Conservation (phyloP, 2,888 invertebrate species). For the Lottia gigantea region DNA sequence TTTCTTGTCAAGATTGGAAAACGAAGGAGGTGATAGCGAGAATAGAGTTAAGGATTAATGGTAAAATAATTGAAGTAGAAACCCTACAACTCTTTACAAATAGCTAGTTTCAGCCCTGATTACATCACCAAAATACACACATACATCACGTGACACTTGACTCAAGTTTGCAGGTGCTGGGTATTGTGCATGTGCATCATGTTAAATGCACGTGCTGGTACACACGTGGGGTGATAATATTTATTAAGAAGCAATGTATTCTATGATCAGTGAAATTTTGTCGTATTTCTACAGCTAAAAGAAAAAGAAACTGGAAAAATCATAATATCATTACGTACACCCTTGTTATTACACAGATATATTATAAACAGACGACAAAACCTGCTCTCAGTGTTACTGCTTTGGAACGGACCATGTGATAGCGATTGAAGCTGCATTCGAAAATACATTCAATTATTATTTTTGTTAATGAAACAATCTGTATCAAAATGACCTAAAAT, state of each 20-base stretch:
- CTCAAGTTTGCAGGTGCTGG: conserved; percentile 8
- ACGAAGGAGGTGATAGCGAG: background rate
- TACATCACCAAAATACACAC: conserved; percentile 1
- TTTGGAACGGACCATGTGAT: too few relatives aligned
- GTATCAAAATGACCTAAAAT: too few relatives aligned
- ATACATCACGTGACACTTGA: background rate
- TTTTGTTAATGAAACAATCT: too few relatives aligned
- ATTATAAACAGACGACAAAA: too few relatives aligned
- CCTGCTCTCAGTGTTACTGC: too few relatives aligned
- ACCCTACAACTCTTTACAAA: background rate
- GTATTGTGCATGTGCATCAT: background rate
- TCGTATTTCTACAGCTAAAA: too few relatives aligned
- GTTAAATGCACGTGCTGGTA: background rate
- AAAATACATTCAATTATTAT: too few relatives aligned
- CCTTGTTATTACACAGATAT: too few relatives aligned
- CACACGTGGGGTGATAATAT: conserved; percentile 4
- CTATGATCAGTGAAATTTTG: background rate
- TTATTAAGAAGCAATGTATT: conserved; percentile 5
- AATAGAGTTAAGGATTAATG: background rate
- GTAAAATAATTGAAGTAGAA: background rate
- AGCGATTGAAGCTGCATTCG: too few relatives aligned
- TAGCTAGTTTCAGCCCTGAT: background rate
- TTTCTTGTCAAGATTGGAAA: background rate
- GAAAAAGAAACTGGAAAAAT: too few relatives aligned
- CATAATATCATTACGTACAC: too few relatives aligned